A percentile compares a stretch with the other conserved stretches of the same genome.
These are phyloP conservation scores for Ceratina calcarata DNA, from an alignment of 1,140 invertebrate genomes.

Conservation along the genomic window DNA sequence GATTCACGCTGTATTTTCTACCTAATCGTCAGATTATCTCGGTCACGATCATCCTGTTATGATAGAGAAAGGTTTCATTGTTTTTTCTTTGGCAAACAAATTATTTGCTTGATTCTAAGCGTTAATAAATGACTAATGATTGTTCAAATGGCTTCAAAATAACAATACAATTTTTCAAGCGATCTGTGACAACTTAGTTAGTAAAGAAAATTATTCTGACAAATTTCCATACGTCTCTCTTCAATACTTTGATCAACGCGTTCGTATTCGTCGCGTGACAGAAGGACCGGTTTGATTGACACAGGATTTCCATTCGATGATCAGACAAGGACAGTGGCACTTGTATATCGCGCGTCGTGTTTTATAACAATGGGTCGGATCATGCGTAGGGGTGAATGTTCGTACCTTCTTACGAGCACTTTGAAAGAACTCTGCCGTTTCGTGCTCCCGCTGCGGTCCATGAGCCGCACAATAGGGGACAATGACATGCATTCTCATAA, in stretches of 20 bases:
- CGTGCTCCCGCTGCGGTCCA: slow-evolving; percentile 33
- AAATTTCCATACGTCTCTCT: no score
- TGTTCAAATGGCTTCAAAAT: no score
- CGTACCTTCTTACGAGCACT: slow-evolving; percentile 44
- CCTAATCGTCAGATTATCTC: slow-evolving; percentile 18
- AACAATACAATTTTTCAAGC: no score
- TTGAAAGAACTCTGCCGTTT: slow-evolving; percentile 33
- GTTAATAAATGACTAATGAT: background rate
- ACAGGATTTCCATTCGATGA: background rate
- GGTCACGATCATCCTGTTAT: background rate
- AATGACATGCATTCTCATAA: slow-evolving; percentile 67
- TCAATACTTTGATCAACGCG: no score
- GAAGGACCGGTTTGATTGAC: slow-evolving; percentile 10
- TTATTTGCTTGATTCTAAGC: no score
- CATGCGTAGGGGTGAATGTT: slow-evolving; percentile 47
- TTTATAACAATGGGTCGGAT: slow-evolving; percentile 54
- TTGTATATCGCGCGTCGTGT: background rate
- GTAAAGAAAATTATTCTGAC: background rate
- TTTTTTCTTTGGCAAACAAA: background rate
- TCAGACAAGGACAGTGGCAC: background rate
- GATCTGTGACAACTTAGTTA: no score
- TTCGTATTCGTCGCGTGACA: no score
- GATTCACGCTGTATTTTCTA: slow-evolving; percentile 19
- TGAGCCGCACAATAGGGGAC: slow-evolving; percentile 53
- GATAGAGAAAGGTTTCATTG: background rate